Base-by-base conservation (phyloP, 2,797 vertebrate genomes). In the Cossypha caffra region DNA sequence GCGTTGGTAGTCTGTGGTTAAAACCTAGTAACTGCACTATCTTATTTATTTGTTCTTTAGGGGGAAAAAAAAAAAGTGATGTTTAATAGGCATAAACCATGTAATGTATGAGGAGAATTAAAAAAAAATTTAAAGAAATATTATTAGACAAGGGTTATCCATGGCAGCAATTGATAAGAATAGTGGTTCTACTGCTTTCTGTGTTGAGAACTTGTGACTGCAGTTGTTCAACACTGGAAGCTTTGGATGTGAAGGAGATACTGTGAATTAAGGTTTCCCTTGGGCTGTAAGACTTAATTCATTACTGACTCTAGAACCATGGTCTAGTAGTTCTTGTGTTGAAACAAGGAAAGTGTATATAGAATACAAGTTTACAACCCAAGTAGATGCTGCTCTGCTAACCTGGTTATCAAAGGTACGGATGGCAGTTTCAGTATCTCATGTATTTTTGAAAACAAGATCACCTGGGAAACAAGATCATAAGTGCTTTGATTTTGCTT, bases 51-150 rank as follows among this genome's bases (percentile, higher is more conserved):
- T 71, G 6, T 57, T 82, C n/a, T 24, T 57, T 64, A 35, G 23
- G 16, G 0, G 0, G 10, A 37, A 37, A 37, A 37, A 2, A 29
- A 19, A 47, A 29, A 12, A 1, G 25, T 31, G 2, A 28, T 28
- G 16, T 15, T 59, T 47, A 51, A 43, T 47, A 37, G 13, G 71
- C 9, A 57, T 33, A 63, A 82, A 58, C 29, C 7, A 28, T 37
- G 18, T 48, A 38, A 42, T 40, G 7, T 38, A 20, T 21, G 18
- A 45, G 25, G 25, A 71, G 16, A 59, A 59, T 26, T 68, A 3
- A 40, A 47, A 55, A 55, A 38, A 62, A 16, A n/a, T 40, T 38
- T 40, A 40, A 40, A 16, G 3, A 59, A 61, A 54, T 2, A 33
- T 4, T 29, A 28, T 19, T 28, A 40, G 45, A 47, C 1, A 8